Evolutionary conservation across 2,797 vertebrate species (phyloP).

Genomic region (Enteromius unitaeniatus): DNA sequence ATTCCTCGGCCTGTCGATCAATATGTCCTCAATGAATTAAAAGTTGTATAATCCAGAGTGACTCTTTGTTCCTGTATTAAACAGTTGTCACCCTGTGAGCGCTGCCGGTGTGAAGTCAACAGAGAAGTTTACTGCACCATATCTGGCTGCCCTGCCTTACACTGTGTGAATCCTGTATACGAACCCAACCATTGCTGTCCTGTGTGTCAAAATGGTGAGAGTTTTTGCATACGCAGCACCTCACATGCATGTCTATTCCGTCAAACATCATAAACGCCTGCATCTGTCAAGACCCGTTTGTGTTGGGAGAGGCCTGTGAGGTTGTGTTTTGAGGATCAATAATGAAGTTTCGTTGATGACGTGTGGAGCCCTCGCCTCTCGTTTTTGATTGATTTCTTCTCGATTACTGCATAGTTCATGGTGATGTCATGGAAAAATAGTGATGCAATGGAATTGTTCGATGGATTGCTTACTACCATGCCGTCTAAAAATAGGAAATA

Average conservation of each 20-base stretch:
- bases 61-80: conserved; percentile 30
- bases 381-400: conserved; percentile 19
- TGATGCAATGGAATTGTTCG: conserved; percentile 50
- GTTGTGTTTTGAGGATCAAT: conserved; percentile 18
- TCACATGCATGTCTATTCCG: not conserved
- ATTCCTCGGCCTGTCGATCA: not conserved
- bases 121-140: conserved; percentile 78
- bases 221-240: conserved; percentile 4
- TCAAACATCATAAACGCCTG: not conserved
- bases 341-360: not conserved
- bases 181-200: conserved; percentile 80
- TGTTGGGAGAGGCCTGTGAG: not conserved
- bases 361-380: not conserved
- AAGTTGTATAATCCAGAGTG: not conserved
- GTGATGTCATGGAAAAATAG: conserved; percentile 65
- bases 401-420: conserved; percentile 13
- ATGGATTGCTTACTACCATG: conserved; percentile 48
- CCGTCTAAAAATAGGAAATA: conserved; percentile 57
- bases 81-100: conserved; percentile 77
- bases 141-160: conserved; percentile 74
- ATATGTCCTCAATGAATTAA: not conserved
- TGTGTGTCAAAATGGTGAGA: conserved; percentile 79
- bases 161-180: conserved; percentile 80
- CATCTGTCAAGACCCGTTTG: not conserved
- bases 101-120: conserved; percentile 77